A percentile compares a stretch with the other conserved stretches of the same genome.
These are phyloP conservation scores for Cossypha niveicapilla DNA, from an alignment of 2,797 vertebrate species.

Conservation along the genomic window DNA sequence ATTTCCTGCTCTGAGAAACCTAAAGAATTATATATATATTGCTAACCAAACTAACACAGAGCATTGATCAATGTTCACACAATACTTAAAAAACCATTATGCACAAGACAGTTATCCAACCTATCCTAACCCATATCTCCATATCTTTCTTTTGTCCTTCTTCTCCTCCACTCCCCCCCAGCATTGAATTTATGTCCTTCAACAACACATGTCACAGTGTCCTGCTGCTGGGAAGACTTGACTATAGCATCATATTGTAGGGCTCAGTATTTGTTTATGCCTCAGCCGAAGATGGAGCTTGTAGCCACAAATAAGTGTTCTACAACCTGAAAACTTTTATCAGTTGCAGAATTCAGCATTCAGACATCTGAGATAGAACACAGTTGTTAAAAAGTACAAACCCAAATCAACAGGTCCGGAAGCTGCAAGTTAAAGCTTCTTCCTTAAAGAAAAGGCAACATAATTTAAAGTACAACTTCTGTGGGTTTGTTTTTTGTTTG, in stretches of 20 bases:
- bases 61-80: background rate
- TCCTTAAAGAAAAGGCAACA: background rate
- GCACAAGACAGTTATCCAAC: background rate
- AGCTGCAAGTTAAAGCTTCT: background rate
- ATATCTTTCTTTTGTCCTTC: accelerated
- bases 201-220: background rate
- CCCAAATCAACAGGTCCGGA: background rate
- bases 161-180: accelerated
- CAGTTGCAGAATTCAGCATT: background rate
- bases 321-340: background rate
- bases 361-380: background rate
- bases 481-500: no score
- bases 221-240: background rate
- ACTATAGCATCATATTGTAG: background rate
- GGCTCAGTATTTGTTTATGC: background rate
- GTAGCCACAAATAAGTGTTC: background rate
- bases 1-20: background rate
- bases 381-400: background rate
- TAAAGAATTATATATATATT: background rate
- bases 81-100: background rate
- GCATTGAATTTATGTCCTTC: background rate
- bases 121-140: background rate
- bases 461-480: background rate
- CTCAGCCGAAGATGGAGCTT: background rate
- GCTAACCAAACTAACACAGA: background rate